These are phyloP conservation scores for Lepidocyrtoides sp. DNA, from an alignment of 2,888 invertebrate genomes.

Conservation along the genomic window DNA sequence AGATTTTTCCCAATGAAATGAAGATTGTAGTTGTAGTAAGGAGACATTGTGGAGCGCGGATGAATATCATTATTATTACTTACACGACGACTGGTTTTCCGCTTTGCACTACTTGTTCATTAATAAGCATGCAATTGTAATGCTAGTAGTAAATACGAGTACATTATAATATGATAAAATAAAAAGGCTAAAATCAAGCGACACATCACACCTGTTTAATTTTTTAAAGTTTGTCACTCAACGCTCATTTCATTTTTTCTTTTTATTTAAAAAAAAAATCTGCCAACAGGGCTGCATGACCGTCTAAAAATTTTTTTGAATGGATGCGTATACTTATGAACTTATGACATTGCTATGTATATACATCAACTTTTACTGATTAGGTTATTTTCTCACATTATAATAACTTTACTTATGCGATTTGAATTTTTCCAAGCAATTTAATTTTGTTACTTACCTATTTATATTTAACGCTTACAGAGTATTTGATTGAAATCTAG, in stretches of 20 bases:
- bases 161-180: neutral
- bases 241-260: too few relatives aligned
- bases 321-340: too few relatives aligned
- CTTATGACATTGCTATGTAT: neutral
- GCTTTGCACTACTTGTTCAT: conserved; percentile 53
- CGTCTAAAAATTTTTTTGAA: too few relatives aligned
- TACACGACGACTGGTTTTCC: neutral
- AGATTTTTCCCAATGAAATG: neutral
- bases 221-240: neutral
- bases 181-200: too few relatives aligned
- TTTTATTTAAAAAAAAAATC: too few relatives aligned
- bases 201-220: neutral
- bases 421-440: neutral
- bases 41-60: neutral
- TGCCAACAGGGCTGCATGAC: too few relatives aligned
- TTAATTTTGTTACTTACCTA: too few relatives aligned
- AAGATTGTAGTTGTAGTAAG: neutral
- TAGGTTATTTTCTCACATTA: neutral
- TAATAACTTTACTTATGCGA: neutral
- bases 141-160: too few relatives aligned
- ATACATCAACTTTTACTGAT: neutral
- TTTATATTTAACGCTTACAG: too few relatives aligned
- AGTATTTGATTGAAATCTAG: too few relatives aligned
- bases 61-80: neutral
- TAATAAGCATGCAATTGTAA: conserved; percentile 20